Percentiles rank a stretch among this genome's conserved stretches.
Conservation (phyloP, 2,888 invertebrate species). For the Cerceris ruficornis region DNA sequence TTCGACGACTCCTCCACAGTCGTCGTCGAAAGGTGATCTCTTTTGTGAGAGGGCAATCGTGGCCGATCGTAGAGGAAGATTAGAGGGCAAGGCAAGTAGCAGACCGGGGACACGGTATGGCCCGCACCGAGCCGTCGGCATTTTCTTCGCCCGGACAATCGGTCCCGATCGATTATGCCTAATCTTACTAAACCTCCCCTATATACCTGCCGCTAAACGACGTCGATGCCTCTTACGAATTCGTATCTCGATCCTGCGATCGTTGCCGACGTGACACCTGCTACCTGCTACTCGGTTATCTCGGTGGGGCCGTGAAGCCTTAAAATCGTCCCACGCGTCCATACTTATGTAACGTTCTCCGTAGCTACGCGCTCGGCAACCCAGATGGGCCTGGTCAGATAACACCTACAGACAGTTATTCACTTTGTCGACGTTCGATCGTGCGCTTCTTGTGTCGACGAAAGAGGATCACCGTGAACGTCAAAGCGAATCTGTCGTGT, state of each 20-base stretch:
- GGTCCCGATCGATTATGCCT: constrained; percentile 66
- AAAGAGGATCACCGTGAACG: constrained; percentile 37
- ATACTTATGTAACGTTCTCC: constrained; percentile 20
- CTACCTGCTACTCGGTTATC: constrained; percentile 74
- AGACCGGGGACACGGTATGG: constrained; percentile 22
- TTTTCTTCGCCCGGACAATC: constrained; percentile 37
- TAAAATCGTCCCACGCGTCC: constrained; percentile 60
- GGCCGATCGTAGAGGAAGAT: constrained; percentile 52
- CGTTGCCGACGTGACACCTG: constrained; percentile 73
- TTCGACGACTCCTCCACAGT: constrained; percentile 26
- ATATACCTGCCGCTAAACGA: constrained; percentile 59
- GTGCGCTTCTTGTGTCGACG: constrained; percentile 41
- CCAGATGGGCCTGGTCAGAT: constrained; percentile 52
- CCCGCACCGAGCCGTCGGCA: constrained; percentile 6
- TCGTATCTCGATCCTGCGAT: constrained; percentile 61
- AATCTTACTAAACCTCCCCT: constrained; percentile 64
- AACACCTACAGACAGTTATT: constrained; percentile 53
- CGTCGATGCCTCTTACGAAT: constrained; percentile 64
- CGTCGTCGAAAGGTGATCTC: constrained; percentile 52
- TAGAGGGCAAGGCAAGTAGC: constrained; percentile 26
- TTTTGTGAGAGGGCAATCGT: constrained; percentile 65
- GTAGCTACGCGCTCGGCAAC: constrained; percentile 12
- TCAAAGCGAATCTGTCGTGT: constrained; percentile 35
- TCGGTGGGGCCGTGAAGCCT: constrained; percentile 37
- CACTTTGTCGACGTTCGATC: constrained; percentile 55